Evolutionary conservation across 2,888 invertebrate species (phyloP), one percentile per base, ranked within the genome.

Genomic region (Embidobia sp.): DNA sequence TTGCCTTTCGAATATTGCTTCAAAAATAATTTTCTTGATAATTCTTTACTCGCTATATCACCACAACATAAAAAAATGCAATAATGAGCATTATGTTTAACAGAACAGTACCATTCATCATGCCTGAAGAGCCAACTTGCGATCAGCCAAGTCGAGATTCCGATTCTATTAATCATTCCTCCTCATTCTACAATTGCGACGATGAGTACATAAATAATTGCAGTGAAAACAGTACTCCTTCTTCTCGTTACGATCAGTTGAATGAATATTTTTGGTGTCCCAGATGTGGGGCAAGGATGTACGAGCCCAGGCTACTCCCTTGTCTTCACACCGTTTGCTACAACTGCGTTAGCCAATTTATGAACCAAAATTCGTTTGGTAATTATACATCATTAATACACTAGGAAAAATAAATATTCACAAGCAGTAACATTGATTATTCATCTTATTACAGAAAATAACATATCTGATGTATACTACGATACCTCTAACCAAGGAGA

Each of bases 261-360:
- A 79, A 77, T 27, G 79, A 80, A 61, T 77, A 79, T 31, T 81
- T 81, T 33, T 81, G 80, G 80, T 88, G 88, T 77, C 88, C 87
- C 10, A 80, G 85, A 75, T 88, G 88, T 61, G 81, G 80, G 18
- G 77, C 79, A 57, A 81, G 81, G 8, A 88, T 88, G 88, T 84
- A 86, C 11, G 88, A 88, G 42, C 88, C 88, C 1, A 80, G 87
- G 51, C 77, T 88, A 8, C 83, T 88, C 31, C 84, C 86, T 33
- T 88, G 88, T 42, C 80, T 88, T 3, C 88, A 88, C 79, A 83
- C 87, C 2, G 85, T 88, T 19, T 88, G 88, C 66, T 83, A 81
- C 2, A 69, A 80, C 2, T 88, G 88, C 74, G 82, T 88, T 53
- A 81, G 82, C 7, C 84, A 86, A 63, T 82, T 87, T 44, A 84